Conservation (phyloP, 2,888 invertebrate genomes). For the Coleophora deauratella region DNA sequence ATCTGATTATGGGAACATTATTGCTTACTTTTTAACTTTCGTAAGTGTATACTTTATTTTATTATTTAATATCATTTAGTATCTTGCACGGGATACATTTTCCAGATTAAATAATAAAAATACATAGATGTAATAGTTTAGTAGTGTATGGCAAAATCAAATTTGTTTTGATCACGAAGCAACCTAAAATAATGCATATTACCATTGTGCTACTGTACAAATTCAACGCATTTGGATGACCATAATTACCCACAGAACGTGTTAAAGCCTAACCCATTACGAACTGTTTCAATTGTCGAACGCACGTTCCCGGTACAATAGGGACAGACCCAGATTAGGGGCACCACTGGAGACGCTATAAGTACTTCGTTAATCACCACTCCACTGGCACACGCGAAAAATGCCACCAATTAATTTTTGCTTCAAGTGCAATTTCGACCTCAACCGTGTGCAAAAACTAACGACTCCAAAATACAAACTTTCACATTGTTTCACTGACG, state of each 20-base stretch:
- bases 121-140: too few species aligned
- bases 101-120: too few species aligned
- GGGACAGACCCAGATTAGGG: constrained; percentile 42
- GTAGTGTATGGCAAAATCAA: too few species aligned
- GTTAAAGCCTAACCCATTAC: constrained; percentile 45
- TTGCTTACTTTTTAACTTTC: too few species aligned
- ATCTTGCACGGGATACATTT: too few species aligned
- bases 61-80: too few species aligned
- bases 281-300: constrained; percentile 48
- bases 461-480: constrained; percentile 24
- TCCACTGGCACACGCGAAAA: constrained; percentile 29
- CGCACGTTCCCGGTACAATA: constrained; percentile 53
- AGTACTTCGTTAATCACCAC: constrained; percentile 52
- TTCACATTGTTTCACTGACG: constrained; percentile 43
- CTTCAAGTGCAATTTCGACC: constrained; percentile 17
- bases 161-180: constrained; percentile 16
- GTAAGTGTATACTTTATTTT: too few species aligned
- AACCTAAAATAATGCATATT: constrained; percentile 38
- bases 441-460: constrained; percentile 16
- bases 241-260: constrained; percentile 58
- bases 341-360: constrained; percentile 33
- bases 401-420: constrained; percentile 37
- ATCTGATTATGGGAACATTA: too few species aligned
- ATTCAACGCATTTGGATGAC: constrained; percentile 39
- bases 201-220: too few species aligned